phyloP scores from a whole-genome alignment of 1,140 invertebrate genomes.

The Neodiprion virginianus region DNA sequence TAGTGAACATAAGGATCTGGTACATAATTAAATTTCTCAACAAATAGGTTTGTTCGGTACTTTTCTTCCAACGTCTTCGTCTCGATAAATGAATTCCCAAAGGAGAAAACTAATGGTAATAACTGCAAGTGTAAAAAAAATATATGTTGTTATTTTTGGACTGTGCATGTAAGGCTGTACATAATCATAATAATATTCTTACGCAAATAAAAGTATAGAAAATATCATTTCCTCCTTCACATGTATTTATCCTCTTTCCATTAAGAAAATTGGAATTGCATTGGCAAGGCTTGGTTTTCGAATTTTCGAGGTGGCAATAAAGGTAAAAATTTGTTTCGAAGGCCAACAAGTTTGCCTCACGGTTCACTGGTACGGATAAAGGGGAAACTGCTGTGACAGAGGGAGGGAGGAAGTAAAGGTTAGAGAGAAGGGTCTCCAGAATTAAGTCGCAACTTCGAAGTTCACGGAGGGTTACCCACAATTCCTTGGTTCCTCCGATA shows the following conservation, averaged over 20 bases:
- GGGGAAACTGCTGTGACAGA: neutral
- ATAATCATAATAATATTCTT: conserved; percentile 1
- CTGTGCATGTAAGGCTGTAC: neutral
- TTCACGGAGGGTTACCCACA: conserved; percentile 1
- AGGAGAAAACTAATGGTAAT: too few relatives aligned
- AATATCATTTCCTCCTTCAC: too few relatives aligned
- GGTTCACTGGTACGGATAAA: too few relatives aligned
- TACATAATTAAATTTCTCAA: neutral
- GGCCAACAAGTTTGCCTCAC: too few relatives aligned
- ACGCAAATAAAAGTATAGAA: neutral
- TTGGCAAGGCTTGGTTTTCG: too few relatives aligned
- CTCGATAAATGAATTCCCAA: too few relatives aligned
- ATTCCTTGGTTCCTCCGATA: conserved; percentile 7
- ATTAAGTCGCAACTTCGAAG: conserved; percentile 5
- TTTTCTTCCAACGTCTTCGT: too few relatives aligned
- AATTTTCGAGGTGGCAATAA: too few relatives aligned
- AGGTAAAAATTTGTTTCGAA: too few relatives aligned
- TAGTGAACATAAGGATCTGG: neutral
- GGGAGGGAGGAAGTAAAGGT: neutral
- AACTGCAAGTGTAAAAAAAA: neutral
- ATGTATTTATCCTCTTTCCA: too few relatives aligned
- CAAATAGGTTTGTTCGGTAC: neutral
- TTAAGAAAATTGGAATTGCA: too few relatives aligned
- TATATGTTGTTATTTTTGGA: conserved; percentile 1
- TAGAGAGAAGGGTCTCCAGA: neutral